Evolutionary conservation across 2,797 vertebrate species (phyloP).

Genomic region (Serranus cabrilla): DNA sequence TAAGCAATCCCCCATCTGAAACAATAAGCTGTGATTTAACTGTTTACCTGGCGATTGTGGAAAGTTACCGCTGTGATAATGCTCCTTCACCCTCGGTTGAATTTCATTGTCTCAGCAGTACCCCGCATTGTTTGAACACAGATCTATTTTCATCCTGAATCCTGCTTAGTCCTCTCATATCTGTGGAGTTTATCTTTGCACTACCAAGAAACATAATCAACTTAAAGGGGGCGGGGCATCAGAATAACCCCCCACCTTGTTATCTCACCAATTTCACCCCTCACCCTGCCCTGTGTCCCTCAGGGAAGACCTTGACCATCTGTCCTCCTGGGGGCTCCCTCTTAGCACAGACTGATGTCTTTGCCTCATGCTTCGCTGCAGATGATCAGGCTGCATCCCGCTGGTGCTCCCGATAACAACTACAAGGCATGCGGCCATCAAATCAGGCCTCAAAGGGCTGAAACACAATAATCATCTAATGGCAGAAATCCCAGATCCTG

Average conservation of each 20-base stretch:
- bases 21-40: background rate
- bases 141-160: background rate
- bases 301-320: slow-evolving; percentile 57
- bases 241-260: slow-evolving; percentile 27
- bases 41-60: background rate
- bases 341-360: slow-evolving; percentile 14
- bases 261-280: slow-evolving; percentile 23
- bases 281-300: slow-evolving; percentile 22
- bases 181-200: background rate
- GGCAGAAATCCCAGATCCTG: slow-evolving; percentile 52
- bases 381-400: slow-evolving; percentile 4
- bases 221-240: slow-evolving; percentile 1
- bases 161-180: background rate
- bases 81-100: background rate
- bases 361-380: background rate
- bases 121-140: background rate
- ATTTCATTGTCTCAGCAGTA: background rate
- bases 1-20: background rate
- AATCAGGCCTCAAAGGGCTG: slow-evolving; percentile 43
- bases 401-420: slow-evolving; percentile 17
- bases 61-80: background rate
- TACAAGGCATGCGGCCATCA: slow-evolving; percentile 27
- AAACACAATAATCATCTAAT: slow-evolving; percentile 62
- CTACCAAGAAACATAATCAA: background rate
- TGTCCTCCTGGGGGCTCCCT: slow-evolving; percentile 49